Percentiles rank a stretch among this genome's conserved stretches.
These are phyloP conservation scores for Ormyrus thymus DNA, from an alignment of 2,888 invertebrate species.

Conservation along the genomic window DNA sequence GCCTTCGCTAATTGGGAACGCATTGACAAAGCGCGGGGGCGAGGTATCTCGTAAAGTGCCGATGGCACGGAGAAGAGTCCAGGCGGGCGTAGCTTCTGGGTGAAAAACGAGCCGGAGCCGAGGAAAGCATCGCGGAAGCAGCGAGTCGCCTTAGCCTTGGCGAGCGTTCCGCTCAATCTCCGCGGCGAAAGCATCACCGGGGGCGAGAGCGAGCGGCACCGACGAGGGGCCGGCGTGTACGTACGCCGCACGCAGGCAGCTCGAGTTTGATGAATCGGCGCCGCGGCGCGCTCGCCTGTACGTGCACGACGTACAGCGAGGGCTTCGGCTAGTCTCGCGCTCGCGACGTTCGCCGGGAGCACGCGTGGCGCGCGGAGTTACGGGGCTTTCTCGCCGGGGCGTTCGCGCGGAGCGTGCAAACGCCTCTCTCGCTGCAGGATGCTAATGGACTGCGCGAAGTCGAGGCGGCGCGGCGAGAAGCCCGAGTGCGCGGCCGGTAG, in stretches of 20 bases:
- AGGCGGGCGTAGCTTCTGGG: too few species aligned
- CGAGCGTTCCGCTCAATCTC: constrained; percentile 9
- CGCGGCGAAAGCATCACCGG: background rate
- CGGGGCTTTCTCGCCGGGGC: background rate
- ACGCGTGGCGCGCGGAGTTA: constrained; percentile 1
- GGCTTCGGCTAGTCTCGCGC: constrained; percentile 9
- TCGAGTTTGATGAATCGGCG: background rate
- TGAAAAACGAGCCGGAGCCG: too few species aligned
- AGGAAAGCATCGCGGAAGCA: constrained; percentile 1
- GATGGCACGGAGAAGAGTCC: too few species aligned
- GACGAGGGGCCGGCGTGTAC: too few species aligned
- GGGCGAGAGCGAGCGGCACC: background rate
- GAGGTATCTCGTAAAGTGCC: too few species aligned
- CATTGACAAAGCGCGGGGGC: too few species aligned
- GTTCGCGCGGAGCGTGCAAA: constrained; percentile 9
- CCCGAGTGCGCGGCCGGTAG: too few species aligned
- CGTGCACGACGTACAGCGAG: too few species aligned
- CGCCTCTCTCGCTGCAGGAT: constrained; percentile 43
- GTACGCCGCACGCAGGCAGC: background rate
- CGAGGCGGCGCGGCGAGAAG: background rate
- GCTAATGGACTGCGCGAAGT: constrained; percentile 33
- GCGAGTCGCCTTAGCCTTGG: background rate
- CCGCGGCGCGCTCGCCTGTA: too few species aligned
- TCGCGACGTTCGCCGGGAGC: constrained; percentile 30
- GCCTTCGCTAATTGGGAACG: too few species aligned